phyloP scores from a whole-genome alignment of 2,113 vertebrate species.

The Dipodomys stephensi region DNA sequence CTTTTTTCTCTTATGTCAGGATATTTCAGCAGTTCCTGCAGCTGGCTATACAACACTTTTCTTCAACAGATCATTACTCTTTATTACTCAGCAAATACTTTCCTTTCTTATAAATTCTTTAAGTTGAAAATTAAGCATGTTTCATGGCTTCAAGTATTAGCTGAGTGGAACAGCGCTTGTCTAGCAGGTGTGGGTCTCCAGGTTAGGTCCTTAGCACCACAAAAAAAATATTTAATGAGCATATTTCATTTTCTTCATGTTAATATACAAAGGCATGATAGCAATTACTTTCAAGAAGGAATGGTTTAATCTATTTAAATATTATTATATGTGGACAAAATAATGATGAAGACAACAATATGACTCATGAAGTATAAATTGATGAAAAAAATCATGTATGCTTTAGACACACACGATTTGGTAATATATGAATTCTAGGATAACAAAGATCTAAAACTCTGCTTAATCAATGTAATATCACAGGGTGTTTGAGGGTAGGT shows the following conservation, averaged over 20 bases:
- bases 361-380: neutral
- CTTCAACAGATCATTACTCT: neutral
- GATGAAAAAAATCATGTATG: neutral
- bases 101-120: neutral
- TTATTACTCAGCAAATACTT: neutral
- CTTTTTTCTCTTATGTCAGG: neutral
- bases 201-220: neutral
- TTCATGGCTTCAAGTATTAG: neutral
- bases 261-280: neutral
- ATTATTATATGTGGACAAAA: neutral
- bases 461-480: neutral
- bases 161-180: neutral
- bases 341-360: neutral
- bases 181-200: neutral
- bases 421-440: neutral
- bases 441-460: neutral
- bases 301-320: neutral
- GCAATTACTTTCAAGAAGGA: neutral
- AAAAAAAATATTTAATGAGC: too few species aligned
- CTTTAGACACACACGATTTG: rapidly evolving
- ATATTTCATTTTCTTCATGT: neutral
- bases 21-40: neutral
- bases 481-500: neutral
- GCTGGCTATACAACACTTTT: neutral
- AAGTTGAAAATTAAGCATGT: neutral